Base-by-base conservation (phyloP, 2,888 invertebrate genomes). In the Camponotus fellah region DNA sequence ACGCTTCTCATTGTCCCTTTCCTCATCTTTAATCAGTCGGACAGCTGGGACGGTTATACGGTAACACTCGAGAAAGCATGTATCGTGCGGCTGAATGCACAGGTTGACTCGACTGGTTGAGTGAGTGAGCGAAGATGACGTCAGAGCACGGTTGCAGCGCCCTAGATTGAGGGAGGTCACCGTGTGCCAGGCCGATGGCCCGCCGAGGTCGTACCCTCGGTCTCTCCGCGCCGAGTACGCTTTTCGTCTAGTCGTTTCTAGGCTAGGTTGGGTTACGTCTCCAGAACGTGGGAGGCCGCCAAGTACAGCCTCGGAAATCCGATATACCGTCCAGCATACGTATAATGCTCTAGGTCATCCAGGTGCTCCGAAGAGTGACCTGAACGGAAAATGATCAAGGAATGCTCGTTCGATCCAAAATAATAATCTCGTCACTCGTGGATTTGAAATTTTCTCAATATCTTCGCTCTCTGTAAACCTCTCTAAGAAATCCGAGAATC, bases 111-210 rank as follows among this genome's bases (percentile, higher is more conserved):
- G 89, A 90, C 89, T 88, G 89, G 88, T 86, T 83, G 85, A 87
- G 91, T 87, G 91, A 91, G 91, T 84, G 91, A 92, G 92, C 88
- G 91, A 87, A 90, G 86, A 94, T 94, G 94, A 94, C 94, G 94
- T 94, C 94, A 94, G 92, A 93, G 92, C 92, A 92, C 92, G 91
- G 94, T 94, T 94, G 94, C 94, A 94, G 94, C 93, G 94, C 94
- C 95, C 95, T 94, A 95, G 94, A 95, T 95, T 91, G 94, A 91
- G 94, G 94, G 95, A 95, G 95, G 95, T 95, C 95, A 95, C 93
- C 93, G 93, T 93, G 93, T 92, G 92, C 94, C 94, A 91, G 94
- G 95, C 94, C 94, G 94, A 94, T 93, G 95, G 94, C 94, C 95
- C 93, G 92, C 87, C 95, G 95, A 95, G 95, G 95, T 94, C 95